A percentile compares a stretch with the other conserved stretches of the same genome.
Evolutionary conservation across 2,113 vertebrate genomes (phyloP).

Genomic region (Gavialis gangeticus): DNA sequence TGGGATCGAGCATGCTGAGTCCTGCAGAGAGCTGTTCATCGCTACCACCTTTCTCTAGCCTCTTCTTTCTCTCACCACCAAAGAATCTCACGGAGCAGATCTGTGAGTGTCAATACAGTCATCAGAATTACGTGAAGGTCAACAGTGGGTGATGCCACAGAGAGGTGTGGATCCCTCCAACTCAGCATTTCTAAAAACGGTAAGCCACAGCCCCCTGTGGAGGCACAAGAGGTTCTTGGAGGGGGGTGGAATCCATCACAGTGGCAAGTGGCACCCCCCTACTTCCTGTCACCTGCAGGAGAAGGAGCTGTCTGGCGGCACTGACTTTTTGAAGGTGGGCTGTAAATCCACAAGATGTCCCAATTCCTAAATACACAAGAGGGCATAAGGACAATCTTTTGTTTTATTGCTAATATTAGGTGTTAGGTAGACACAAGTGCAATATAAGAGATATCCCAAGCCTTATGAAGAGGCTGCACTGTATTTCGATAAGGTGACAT

Average conservation of each 20-base stretch:
- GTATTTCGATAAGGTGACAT: not conserved
- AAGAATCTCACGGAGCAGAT: conserved; percentile 10
- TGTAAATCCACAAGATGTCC: not conserved
- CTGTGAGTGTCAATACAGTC: conserved; percentile 56
- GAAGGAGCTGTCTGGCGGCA: too few species aligned
- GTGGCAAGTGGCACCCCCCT: too few species aligned
- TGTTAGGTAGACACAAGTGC: too few species aligned
- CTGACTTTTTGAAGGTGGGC: too few species aligned
- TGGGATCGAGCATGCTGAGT: too few species aligned
- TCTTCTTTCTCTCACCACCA: conserved; percentile 17
- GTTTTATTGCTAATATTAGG: not conserved
- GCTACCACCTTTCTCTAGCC: not conserved
- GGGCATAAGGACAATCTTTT: not conserved
- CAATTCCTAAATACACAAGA: not conserved
- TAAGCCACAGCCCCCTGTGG: too few species aligned
- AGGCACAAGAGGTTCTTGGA: too few species aligned
- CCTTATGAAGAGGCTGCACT: not conserved
- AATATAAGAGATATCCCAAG: not conserved
- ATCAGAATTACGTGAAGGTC: conserved; percentile 56
- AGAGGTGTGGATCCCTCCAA: conserved; percentile 35
- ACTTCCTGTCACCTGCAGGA: too few species aligned
- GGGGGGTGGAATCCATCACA: too few species aligned
- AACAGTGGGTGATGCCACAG: conserved; percentile 57
- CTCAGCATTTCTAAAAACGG: too few species aligned
- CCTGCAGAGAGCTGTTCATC: too few species aligned